Conservation (phyloP, 2,113 vertebrate species). For the Lepisosteus oculatus region DNA sequence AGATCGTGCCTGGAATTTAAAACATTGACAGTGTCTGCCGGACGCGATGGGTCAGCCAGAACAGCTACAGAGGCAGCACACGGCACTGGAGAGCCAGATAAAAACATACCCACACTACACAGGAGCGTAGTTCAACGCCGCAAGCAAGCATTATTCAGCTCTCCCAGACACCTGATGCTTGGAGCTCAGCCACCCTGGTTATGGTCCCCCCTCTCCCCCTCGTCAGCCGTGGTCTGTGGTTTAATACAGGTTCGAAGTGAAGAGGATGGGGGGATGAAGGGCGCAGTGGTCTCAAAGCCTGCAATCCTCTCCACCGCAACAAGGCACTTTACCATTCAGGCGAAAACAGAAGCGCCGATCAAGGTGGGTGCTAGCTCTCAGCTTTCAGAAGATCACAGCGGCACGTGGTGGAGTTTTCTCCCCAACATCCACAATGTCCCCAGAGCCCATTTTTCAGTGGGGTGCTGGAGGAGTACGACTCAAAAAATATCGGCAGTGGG, state of each 20-base stretch:
- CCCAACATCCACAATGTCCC: not conserved
- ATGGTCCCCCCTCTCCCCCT: not conserved
- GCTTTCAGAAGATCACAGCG: conserved; percentile 5
- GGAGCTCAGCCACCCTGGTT: not conserved
- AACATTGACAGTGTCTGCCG: conserved; percentile 28
- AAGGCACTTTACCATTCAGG: conserved; percentile 10
- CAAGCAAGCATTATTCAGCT: conserved; percentile 32
- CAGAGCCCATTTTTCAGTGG: not conserved
- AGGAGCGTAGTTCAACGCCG: conserved; percentile 34
- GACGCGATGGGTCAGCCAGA: conserved; percentile 25
- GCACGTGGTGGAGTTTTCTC: not conserved
- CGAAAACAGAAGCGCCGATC: conserved; percentile 15
- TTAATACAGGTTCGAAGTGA: not conserved
- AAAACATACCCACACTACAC: conserved; percentile 33
- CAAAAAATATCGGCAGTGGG: too few species aligned
- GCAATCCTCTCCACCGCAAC: not conserved
- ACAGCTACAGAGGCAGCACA: conserved; percentile 27
- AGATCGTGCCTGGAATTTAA: conserved; percentile 20
- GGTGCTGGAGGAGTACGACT: too few species aligned
- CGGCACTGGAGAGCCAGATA: conserved; percentile 36
- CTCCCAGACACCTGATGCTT: conserved; percentile 25
- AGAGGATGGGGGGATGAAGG: not conserved
- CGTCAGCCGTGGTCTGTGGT: not conserved
- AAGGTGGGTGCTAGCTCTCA: not conserved
- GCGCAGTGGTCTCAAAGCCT: not conserved